Conservation (phyloP, 2,888 invertebrate genomes). For the Nymphalis c-album region DNA sequence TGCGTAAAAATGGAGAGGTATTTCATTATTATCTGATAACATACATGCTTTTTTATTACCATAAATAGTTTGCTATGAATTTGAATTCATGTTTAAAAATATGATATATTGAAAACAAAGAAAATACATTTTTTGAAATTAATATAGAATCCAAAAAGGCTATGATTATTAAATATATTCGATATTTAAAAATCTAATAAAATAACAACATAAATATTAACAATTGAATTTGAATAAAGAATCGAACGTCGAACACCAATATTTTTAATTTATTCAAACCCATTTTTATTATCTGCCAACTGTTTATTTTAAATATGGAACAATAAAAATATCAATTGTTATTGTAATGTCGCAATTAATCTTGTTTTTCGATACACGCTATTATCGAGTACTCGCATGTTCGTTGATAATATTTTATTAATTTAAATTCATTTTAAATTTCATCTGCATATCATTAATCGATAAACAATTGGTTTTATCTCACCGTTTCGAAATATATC, state of each 20-base stretch:
- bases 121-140: too few species aligned
- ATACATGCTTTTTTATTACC: too few species aligned
- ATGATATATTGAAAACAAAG: too few species aligned
- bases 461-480: conserved; percentile 19
- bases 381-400: conserved; percentile 47
- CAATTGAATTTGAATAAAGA: conserved; percentile 39
- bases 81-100: too few species aligned
- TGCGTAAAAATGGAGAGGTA: background rate
- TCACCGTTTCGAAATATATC: background rate
- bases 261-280: conserved; percentile 77
- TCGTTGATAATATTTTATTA: conserved; percentile 34
- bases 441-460: conserved; percentile 17
- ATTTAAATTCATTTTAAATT: conserved; percentile 27
- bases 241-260: conserved; percentile 34
- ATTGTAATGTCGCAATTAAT: conserved; percentile 69
- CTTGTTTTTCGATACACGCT: conserved; percentile 55
- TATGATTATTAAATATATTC: background rate
- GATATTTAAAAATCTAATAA: conserved; percentile 2
- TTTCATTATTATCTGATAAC: too few species aligned
- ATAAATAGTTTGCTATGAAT: too few species aligned
- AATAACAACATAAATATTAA: conserved; percentile 32
- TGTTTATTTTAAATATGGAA: conserved; percentile 54
- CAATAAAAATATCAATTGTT: conserved; percentile 53
- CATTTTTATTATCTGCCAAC: conserved; percentile 78
- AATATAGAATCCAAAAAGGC: background rate